Percentiles rank a stretch among this genome's conserved stretches.
Conservation (phyloP, 2,113 vertebrate species). For the Scytalopus superciliaris region DNA sequence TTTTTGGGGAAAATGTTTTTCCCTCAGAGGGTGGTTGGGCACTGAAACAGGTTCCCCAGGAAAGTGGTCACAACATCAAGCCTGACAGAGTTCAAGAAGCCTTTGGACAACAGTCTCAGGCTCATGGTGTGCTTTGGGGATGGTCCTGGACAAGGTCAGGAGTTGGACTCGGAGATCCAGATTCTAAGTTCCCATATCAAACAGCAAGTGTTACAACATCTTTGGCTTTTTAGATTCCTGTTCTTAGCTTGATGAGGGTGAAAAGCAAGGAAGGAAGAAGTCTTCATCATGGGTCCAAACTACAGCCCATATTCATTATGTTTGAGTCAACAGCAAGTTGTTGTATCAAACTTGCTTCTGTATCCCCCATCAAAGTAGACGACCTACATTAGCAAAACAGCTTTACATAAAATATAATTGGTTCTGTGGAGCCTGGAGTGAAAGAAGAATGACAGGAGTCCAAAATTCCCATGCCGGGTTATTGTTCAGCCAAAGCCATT, state of each 20-base stretch:
- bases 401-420: not conserved
- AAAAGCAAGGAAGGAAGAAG: not conserved
- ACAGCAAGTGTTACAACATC: not conserved
- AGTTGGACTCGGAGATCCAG: not conserved
- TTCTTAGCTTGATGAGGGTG: not conserved
- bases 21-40: fast-evolving
- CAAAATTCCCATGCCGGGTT: not conserved
- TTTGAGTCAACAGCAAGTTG: not conserved
- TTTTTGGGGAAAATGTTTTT: not conserved
- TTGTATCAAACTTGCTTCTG: not conserved
- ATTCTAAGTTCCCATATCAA: not conserved
- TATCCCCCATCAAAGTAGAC: not conserved
- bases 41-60: not conserved
- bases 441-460: not conserved
- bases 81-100: not conserved
- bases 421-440: not conserved
- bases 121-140: not conserved
- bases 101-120: not conserved
- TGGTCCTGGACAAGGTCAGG: not conserved
- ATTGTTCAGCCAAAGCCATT: not conserved
- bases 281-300: not conserved
- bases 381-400: not conserved
- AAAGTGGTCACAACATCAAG: not conserved
- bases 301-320: not conserved
- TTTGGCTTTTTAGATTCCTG: not conserved